These are phyloP conservation scores for Lutjanus campechanus DNA, from an alignment of 2,797 vertebrate species.

Conservation along the genomic window DNA sequence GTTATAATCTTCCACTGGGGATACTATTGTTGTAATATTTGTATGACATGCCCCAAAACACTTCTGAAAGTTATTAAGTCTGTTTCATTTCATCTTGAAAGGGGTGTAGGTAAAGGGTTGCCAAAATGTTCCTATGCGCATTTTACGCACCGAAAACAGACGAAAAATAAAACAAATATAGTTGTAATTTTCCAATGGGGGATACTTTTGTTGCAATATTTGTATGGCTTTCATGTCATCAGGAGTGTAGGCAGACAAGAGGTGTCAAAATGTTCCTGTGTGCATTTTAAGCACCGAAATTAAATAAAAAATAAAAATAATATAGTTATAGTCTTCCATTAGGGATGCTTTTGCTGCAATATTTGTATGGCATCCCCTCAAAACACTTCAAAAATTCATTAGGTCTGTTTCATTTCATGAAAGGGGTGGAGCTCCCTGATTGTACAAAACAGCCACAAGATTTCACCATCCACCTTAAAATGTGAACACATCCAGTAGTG, in stretches of 20 bases:
- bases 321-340: neutral
- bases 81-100: constrained; percentile 2
- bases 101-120: neutral
- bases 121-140: constrained; percentile 19
- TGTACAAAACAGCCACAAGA: neutral
- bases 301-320: neutral
- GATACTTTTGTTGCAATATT: too few species aligned
- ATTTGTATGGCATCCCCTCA: too few species aligned
- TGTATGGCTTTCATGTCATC: neutral
- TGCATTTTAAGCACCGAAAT: constrained; percentile 44
- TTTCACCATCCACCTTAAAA: neutral
- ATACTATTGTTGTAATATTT: neutral
- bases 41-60: neutral
- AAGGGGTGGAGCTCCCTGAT: too few species aligned
- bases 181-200: neutral
- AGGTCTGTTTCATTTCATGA: too few species aligned
- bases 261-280: too few species aligned
- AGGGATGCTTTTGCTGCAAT: too few species aligned
- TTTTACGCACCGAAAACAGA: constrained; percentile 46
- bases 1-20: neutral
- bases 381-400: too few species aligned
- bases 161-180: neutral
- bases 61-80: neutral
- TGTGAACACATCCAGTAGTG: too few species aligned
- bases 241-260: too few species aligned